These are phyloP conservation scores for Antheraea mylitta DNA, from an alignment of 1,140 invertebrate species.

Conservation along the genomic window DNA sequence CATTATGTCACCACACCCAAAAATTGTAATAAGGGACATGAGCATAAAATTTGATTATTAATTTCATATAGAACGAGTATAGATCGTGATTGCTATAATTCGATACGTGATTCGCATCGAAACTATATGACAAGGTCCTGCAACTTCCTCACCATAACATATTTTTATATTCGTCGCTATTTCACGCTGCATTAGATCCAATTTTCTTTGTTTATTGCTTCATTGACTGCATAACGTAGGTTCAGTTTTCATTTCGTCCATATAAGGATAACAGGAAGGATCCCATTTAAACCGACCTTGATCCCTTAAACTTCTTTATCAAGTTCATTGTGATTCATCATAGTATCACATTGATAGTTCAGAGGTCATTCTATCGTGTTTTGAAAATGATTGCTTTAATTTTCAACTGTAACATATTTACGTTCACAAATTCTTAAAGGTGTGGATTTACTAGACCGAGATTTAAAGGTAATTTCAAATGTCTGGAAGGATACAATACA, in stretches of 20 bases:
- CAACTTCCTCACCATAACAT: constrained; percentile 17
- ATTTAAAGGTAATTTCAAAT: too few species aligned
- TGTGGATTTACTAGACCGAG: too few species aligned
- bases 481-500: too few species aligned
- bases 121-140: constrained; percentile 45
- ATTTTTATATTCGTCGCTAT: constrained; percentile 17
- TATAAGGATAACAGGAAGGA: constrained; percentile 64
- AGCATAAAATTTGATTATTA: constrained; percentile 34
- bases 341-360: not conserved
- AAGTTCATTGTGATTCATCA: constrained; percentile 26
- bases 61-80: constrained; percentile 44
- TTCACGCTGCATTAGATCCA: constrained; percentile 23
- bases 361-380: constrained; percentile 12
- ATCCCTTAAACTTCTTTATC: constrained; percentile 48
- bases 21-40: constrained; percentile 12
- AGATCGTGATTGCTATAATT: constrained; percentile 62
- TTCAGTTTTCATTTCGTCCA: constrained; percentile 44
- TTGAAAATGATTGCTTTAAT: not conserved
- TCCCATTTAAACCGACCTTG: constrained; percentile 56
- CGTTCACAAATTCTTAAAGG: not conserved
- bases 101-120: constrained; percentile 54
- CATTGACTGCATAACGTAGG: constrained; percentile 21
- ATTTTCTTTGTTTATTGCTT: constrained; percentile 24
- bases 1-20: constrained; percentile 5
- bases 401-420: not conserved